Conservation (phyloP, 1,140 invertebrate genomes). For the Panulirus ornatus region DNA sequence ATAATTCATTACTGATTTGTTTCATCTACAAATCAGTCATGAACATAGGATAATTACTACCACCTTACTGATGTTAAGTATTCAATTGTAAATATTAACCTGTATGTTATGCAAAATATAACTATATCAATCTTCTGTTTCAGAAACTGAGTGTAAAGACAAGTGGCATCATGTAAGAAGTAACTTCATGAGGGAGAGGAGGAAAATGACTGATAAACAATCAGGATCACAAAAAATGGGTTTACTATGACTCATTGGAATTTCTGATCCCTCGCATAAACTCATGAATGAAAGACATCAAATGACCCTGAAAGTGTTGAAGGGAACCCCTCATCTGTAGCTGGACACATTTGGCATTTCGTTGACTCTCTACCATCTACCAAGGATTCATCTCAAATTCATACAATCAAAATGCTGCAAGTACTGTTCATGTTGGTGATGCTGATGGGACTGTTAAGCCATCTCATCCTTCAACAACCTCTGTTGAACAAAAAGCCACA, state of each 20-base stretch:
- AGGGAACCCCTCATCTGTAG: conserved; percentile 25
- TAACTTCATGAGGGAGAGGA: conserved; percentile 43
- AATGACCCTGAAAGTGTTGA: conserved; percentile 19
- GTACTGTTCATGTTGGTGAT: conserved; percentile 33
- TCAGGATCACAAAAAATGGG: conserved; percentile 49
- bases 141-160: conserved; percentile 27
- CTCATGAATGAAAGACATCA: conserved; percentile 21
- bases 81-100: too few relatives aligned
- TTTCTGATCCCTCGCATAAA: conserved; percentile 39
- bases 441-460: conserved; percentile 23
- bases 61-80: not conserved
- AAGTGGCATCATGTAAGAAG: conserved; percentile 48
- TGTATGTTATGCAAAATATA: too few relatives aligned
- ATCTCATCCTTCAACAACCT: conserved; percentile 23
- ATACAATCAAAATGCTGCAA: conserved; percentile 15
- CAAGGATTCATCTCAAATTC: conserved; percentile 42
- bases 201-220: not conserved
- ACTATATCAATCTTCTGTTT: conserved; percentile 28
- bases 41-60: conserved; percentile 14
- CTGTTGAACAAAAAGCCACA: conserved; percentile 3
- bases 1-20: not conserved
- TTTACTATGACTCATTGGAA: conserved; percentile 42
- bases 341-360: conserved; percentile 28
- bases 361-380: not conserved
- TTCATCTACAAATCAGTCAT: conserved; percentile 24